Evolutionary conservation across 2,888 invertebrate genomes (phyloP).

Genomic region (Axea sp.): DNA sequence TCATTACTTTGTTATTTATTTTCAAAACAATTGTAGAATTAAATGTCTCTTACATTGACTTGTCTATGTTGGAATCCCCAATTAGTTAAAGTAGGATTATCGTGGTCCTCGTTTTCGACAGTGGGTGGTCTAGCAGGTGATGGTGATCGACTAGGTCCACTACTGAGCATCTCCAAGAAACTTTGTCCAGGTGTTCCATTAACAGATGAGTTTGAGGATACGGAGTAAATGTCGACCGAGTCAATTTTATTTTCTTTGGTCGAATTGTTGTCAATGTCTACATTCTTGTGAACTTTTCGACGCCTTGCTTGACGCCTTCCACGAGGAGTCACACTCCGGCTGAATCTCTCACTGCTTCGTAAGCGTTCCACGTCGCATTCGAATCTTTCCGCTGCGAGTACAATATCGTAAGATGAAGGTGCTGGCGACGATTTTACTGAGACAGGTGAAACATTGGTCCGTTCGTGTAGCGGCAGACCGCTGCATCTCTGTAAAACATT

Average conservation of each 20-base stretch:
- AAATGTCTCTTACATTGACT: constrained; percentile 70
- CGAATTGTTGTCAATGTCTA: constrained; percentile 69
- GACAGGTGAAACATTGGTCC: constrained; percentile 76
- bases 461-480: constrained; percentile 75
- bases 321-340: constrained; percentile 82
- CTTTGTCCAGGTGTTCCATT: constrained; percentile 68
- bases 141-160: constrained; percentile 77
- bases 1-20: no score
- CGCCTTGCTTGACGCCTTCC: constrained; percentile 79
- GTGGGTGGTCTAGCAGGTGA: constrained; percentile 76
- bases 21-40: no score
- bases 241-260: constrained; percentile 76
- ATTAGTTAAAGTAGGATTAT: constrained; percentile 76
- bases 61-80: constrained; percentile 76
- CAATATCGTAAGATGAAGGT: constrained; percentile 73
- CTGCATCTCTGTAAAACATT: constrained; percentile 73
- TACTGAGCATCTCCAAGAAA: constrained; percentile 77
- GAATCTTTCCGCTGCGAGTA: constrained; percentile 73
- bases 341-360: constrained; percentile 84
- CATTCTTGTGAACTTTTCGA: constrained; percentile 70
- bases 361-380: constrained; percentile 84
- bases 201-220: constrained; percentile 67
- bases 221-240: constrained; percentile 67
- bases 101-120: constrained; percentile 72
- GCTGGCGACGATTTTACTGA: constrained; percentile 72